These are phyloP conservation scores for Cinclus mexicanus DNA, from an alignment of 2,113 vertebrate genomes.

Conservation along the genomic window DNA sequence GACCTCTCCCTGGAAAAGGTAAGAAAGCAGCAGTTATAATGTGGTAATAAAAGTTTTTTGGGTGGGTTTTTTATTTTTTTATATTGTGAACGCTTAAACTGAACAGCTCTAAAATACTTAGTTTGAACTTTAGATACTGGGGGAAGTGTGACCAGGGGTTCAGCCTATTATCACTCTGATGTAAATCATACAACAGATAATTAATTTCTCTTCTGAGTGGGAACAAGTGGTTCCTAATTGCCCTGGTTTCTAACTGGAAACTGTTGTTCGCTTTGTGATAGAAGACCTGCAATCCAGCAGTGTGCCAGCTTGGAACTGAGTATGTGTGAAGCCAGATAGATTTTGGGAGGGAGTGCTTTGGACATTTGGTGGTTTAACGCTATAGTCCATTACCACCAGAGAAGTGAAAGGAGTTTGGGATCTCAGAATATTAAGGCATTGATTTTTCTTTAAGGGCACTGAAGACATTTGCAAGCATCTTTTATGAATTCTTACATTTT, in stretches of 20 bases:
- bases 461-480: not conserved
- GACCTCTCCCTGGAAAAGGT: not conserved
- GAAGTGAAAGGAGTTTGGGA: not conserved
- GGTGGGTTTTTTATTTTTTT: not conserved
- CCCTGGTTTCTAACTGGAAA: not conserved
- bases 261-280: not conserved
- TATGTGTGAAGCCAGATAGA: not conserved
- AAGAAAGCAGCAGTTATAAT: not conserved
- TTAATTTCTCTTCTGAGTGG: not conserved
- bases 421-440: not conserved
- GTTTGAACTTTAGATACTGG: not conserved
- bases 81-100: not conserved
- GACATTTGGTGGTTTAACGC: rapidly evolving
- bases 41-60: not conserved
- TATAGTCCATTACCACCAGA: not conserved
- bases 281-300: not conserved
- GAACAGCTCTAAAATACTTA: not conserved
- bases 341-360: not conserved
- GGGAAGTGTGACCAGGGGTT: not conserved
- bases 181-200: not conserved
- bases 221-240: not conserved
- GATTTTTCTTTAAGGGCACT: not conserved
- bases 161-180: not conserved
- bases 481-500: not conserved
- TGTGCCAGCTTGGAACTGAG: not conserved